phyloP scores from a whole-genome alignment of 2,888 invertebrate species.

The Rhogogaster chlorosoma region DNA sequence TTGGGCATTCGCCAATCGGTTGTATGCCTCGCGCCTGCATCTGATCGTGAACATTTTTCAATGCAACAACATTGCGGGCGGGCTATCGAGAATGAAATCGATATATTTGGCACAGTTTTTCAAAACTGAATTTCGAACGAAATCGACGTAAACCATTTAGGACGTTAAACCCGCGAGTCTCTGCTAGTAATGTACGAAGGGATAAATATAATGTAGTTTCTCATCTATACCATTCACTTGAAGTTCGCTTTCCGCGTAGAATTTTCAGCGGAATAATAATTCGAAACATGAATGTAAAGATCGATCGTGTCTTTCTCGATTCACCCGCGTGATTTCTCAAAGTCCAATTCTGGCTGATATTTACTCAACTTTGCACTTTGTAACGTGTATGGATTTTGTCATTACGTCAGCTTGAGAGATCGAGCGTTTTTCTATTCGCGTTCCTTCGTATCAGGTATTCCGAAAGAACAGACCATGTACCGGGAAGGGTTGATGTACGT shows the following conservation, averaged over 20 bases:
- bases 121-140: not conserved
- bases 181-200: not conserved
- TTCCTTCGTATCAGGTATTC: not conserved
- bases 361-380: slow-evolving; percentile 19
- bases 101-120: not conserved
- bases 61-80: not conserved
- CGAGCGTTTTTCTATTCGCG: not conserved
- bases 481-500: not conserved
- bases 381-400: not conserved
- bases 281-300: not conserved
- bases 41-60: not conserved
- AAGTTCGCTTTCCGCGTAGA: not conserved
- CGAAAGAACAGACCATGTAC: not conserved
- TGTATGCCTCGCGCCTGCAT: not conserved
- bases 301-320: not conserved
- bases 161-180: not conserved
- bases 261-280: not conserved
- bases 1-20: slow-evolving; percentile 17
- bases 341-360: slow-evolving; percentile 26
- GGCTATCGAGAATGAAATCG: not conserved
- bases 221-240: not conserved
- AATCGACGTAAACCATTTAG: not conserved
- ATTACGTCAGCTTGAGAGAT: not conserved
- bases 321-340: not conserved
- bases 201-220: not conserved